Percentiles rank a stretch among this genome's conserved stretches.
Evolutionary conservation across 2,113 vertebrate species (phyloP).

Genomic region (Pristiophorus japonicus): DNA sequence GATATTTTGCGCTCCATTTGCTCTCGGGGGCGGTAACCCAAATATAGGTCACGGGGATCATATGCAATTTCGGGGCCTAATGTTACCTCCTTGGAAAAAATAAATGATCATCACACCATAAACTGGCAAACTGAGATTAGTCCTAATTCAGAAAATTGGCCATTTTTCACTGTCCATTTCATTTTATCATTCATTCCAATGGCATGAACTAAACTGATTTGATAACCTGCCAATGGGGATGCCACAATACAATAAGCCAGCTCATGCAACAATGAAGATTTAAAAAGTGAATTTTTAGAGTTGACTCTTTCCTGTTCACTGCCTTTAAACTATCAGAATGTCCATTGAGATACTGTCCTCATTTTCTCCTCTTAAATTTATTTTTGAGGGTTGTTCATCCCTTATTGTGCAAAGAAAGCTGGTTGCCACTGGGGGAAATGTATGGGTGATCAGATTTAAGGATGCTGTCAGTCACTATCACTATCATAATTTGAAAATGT

Average conservation of each 20-base stretch:
- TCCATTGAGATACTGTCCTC: not conserved
- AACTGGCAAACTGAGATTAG: not conserved
- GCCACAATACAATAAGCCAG: not conserved
- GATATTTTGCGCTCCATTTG: no score
- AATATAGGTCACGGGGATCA: no score
- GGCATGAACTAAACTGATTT: not conserved
- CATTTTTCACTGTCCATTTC: not conserved
- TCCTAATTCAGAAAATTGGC: not conserved
- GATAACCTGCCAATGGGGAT: not conserved
- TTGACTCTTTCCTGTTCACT: not conserved
- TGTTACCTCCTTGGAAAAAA: not conserved
- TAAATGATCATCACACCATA: not conserved
- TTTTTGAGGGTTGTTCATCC: not conserved
- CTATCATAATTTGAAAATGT: not conserved
- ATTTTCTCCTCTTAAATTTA: not conserved
- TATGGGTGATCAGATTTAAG: not conserved
- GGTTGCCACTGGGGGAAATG: not conserved
- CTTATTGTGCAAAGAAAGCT: not conserved
- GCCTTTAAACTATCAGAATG: not conserved
- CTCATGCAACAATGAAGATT: not conserved
- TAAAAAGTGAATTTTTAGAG: not conserved
- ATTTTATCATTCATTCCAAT: not conserved
- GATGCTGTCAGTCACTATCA: not conserved
- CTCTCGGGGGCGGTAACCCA: no score
- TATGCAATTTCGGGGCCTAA: no score